Base-by-base conservation (phyloP, 2,113 vertebrate species). In the Lethenteron reissneri region DNA sequence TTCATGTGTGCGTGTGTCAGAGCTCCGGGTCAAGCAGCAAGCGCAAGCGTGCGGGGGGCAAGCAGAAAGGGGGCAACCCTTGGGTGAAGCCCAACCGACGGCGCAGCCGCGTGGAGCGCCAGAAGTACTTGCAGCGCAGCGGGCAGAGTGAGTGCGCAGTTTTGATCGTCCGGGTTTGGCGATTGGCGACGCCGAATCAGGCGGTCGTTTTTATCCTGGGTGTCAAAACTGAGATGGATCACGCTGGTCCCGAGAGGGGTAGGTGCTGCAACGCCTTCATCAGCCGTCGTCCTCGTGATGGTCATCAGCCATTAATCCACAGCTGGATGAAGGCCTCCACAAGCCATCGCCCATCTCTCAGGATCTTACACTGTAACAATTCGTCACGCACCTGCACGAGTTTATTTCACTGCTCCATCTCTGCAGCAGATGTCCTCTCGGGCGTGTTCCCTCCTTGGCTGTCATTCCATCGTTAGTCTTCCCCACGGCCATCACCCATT, bases 31-130 rank as follows among this genome's bases (percentile, higher is more conserved):
- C 81, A 68, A 68, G 64, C 1, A 76, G 79, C 56, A 76, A 78
- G 62, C 76, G 77, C 56, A 76, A 77, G 58, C 77, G 78, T 70
- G 76, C 77, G 58, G 77, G 76, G 60, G 82, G 81, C 75, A 82
- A 80, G 11, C 83, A 81, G 75, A 77, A 77, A 3, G 81, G 79
- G 2, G 82, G 84, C 70, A 84, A 82, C 58, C 79, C 80, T 0
- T 88, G 88, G 86, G 79, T 83, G 41, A 81, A 77, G 21, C 81
- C 77, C 0, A 79, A 81, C 0, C 79, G 82, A 21, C 82, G 82
- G 70, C 83, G 84, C 21, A 82, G 82, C 58, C 76, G 79, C 11
- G 80, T 81, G 58, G 80, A 82, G 15, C 71, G 79, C 0, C 75
- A 78, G 70, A 76, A 76, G 56, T 74, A 78, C 69, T 80, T 79